These are phyloP conservation scores for Tonatia bakeri DNA, from an alignment of 2,113 vertebrate species.

Conservation along the genomic window DNA sequence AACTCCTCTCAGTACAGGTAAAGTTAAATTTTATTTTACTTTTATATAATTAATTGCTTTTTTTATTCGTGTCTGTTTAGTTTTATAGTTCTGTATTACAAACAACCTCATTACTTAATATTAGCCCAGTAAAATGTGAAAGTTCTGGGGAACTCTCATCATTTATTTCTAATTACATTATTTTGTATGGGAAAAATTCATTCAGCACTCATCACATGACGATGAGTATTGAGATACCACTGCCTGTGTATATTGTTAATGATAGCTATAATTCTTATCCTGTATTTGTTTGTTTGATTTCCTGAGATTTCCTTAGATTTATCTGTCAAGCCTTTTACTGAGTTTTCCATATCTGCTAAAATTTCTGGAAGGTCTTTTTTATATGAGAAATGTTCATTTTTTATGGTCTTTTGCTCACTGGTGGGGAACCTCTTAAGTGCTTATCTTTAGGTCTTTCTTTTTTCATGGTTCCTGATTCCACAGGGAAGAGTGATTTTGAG, in stretches of 20 bases:
- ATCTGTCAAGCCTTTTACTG: neutral
- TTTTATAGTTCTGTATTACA: too few relatives aligned
- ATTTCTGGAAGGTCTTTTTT: neutral
- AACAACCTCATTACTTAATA: too few relatives aligned
- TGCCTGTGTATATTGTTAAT: neutral
- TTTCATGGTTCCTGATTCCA: neutral
- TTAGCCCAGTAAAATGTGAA: too few relatives aligned
- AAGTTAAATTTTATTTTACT: too few relatives aligned
- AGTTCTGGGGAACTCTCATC: too few relatives aligned
- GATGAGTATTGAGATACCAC: too few relatives aligned
- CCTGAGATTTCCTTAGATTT: neutral
- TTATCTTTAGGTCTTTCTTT: neutral
- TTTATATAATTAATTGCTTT: too few relatives aligned
- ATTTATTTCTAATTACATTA: too few relatives aligned
- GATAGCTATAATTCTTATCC: neutral
- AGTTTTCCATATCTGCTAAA: neutral
- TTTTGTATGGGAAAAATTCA: too few relatives aligned
- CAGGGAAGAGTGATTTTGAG: neutral
- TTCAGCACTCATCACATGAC: too few relatives aligned
- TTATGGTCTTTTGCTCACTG: neutral
- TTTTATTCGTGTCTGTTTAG: too few relatives aligned
- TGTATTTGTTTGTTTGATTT: neutral
- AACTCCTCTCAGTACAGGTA: too few relatives aligned
- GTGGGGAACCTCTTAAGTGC: neutral
- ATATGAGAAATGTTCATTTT: neutral